Evolutionary conservation across 2,113 vertebrate species (phyloP).

Genomic region (Trogon melanurus): DNA sequence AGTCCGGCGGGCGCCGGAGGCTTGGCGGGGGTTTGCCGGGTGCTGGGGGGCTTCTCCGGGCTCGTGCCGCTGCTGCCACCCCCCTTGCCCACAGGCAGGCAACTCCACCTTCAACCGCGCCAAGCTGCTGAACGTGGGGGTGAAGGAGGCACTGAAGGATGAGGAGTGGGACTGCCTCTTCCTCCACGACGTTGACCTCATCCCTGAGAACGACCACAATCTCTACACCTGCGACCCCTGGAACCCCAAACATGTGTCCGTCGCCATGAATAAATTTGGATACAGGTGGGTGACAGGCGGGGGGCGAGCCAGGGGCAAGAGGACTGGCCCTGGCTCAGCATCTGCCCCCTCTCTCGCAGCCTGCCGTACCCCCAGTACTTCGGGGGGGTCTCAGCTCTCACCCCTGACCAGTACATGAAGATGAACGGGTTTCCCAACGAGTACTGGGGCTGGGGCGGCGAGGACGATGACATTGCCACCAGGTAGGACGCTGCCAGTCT

Average conservation of each 20-base stretch:
- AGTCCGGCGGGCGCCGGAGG: fast-evolving
- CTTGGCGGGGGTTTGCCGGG: too few species aligned
- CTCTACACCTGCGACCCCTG: conserved; percentile 91
- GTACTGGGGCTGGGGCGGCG: not conserved
- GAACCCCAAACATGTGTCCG: conserved; percentile 89
- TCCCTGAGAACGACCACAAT: conserved; percentile 97
- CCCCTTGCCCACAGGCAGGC: conserved; percentile 68
- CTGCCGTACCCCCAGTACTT: not conserved
- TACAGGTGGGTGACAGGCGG: conserved; percentile 79
- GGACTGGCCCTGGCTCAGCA: not conserved
- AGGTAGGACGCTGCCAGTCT: not conserved
- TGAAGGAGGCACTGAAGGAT: conserved; percentile 91
- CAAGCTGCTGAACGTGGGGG: conserved; percentile 94
- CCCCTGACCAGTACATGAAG: not conserved
- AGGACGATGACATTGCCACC: conserved; percentile 1
- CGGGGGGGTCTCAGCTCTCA: not conserved
- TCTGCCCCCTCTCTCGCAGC: not conserved
- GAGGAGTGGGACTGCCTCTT: conserved; percentile 96
- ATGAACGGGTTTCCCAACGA: not conserved
- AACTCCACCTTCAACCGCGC: conserved; percentile 94
- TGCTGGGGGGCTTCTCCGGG: fast-evolving
- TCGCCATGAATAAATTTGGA: conserved; percentile 97
- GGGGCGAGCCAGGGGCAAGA: not conserved
- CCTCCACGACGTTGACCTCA: conserved; percentile 92
- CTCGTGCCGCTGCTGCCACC: not conserved